These are phyloP conservation scores for Rhinogobio ventralis DNA, from an alignment of 2,797 vertebrate genomes.

Conservation along the genomic window DNA sequence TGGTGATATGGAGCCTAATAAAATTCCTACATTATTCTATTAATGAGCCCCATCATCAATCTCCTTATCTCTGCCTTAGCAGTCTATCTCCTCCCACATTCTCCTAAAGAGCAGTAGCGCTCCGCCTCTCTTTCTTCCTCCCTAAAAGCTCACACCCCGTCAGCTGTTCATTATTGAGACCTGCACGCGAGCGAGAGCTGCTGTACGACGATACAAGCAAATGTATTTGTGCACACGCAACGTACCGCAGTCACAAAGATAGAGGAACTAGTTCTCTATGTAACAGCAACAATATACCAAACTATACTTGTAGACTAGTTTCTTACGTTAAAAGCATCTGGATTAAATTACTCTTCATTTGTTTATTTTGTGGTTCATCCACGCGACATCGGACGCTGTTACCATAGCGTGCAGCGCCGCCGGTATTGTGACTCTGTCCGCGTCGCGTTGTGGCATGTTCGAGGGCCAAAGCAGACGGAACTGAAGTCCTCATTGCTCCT, in stretches of 20 bases:
- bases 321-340: neutral
- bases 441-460: conserved; percentile 38
- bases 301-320: neutral
- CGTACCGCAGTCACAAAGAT: neutral
- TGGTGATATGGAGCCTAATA: neutral
- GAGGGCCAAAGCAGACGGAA: conserved; percentile 30
- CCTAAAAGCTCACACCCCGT: conserved; percentile 76
- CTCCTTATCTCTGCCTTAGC: neutral
- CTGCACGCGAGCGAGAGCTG: conserved; percentile 8
- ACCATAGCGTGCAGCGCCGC: conserved; percentile 22
- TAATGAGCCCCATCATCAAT: neutral
- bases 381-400: conserved; percentile 30
- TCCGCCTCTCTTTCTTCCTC: conserved; percentile 58
- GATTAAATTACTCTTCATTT: neutral
- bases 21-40: neutral
- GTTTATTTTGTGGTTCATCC: conserved; percentile 28
- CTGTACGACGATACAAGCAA: neutral
- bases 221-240: neutral
- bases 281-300: neutral
- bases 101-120: conserved; percentile 21
- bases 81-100: conserved; percentile 30
- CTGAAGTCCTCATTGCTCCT: conserved; percentile 51
- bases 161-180: conserved; percentile 57
- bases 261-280: neutral
- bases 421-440: conserved; percentile 10